Conservation (phyloP, 2,888 invertebrate genomes). For the Drosophila robusta region DNA sequence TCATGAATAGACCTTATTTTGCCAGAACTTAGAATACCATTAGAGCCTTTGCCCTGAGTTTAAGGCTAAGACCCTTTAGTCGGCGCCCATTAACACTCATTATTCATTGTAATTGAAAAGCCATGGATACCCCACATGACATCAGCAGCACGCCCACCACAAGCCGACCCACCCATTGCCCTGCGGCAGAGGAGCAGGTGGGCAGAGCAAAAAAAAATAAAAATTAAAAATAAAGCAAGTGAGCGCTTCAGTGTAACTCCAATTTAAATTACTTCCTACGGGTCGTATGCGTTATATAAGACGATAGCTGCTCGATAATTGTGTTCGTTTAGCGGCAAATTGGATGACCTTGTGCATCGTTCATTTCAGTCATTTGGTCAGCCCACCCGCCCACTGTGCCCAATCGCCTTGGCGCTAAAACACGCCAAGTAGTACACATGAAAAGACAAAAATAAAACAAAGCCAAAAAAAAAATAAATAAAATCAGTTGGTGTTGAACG, state of each 20-base stretch:
- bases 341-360: slow-evolving; percentile 48
- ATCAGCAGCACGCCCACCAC: slow-evolving; percentile 32
- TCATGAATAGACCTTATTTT: slow-evolving; percentile 9
- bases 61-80: slow-evolving; percentile 31
- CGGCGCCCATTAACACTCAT: slow-evolving; percentile 47
- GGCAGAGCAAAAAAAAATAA: slow-evolving; percentile 14
- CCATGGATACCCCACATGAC: slow-evolving; percentile 51
- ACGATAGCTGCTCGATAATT: slow-evolving; percentile 54
- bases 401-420: slow-evolving; percentile 47
- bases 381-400: slow-evolving; percentile 44
- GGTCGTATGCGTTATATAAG: slow-evolving; percentile 63
- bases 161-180: slow-evolving; percentile 20
- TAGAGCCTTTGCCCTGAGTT: slow-evolving; percentile 10
- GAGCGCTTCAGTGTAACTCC: slow-evolving; percentile 53
- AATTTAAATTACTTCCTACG: slow-evolving; percentile 70
- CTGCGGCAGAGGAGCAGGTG: slow-evolving; percentile 20
- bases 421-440: slow-evolving; percentile 41
- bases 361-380: slow-evolving; percentile 25
- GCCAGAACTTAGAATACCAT: slow-evolving; percentile 15
- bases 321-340: slow-evolving; percentile 54
- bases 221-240: slow-evolving; percentile 21
- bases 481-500: slow-evolving; percentile 27
- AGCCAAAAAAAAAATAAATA: not conserved
- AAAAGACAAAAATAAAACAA: slow-evolving; percentile 20
- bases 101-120: slow-evolving; percentile 55